Percentiles rank a stretch among this genome's conserved stretches.
phyloP scores from a whole-genome alignment of 2,113 vertebrate species.

The Symphodus melops region DNA sequence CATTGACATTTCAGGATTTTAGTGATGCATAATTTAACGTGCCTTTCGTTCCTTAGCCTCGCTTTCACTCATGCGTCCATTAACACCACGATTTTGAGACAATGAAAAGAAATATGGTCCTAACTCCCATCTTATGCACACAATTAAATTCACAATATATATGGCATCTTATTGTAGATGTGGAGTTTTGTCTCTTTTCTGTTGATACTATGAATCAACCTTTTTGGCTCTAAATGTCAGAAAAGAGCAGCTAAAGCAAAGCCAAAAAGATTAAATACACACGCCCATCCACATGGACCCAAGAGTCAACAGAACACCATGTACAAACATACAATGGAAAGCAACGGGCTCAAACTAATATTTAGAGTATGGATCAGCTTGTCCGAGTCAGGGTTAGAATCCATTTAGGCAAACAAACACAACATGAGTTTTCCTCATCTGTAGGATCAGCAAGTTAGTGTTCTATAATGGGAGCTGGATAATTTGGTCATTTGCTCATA shows the following conservation, averaged over 20 bases:
- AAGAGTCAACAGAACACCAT: constrained; percentile 26
- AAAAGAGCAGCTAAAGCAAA: constrained; percentile 12
- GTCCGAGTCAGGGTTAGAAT: background rate
- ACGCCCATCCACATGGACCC: background rate
- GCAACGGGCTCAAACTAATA: constrained; percentile 5
- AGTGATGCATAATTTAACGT: constrained; percentile 58
- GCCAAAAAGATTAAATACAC: constrained; percentile 13
- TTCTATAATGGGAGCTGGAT: too few relatives aligned
- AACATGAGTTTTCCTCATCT: background rate
- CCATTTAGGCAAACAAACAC: background rate
- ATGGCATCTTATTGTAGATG: background rate
- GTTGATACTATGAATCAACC: background rate
- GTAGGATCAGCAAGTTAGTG: background rate
- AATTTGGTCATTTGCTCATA: too few relatives aligned
- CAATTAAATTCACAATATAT: background rate
- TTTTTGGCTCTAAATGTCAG: constrained; percentile 11
- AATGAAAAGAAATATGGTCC: background rate
- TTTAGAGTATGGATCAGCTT: constrained; percentile 20
- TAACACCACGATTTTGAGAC: constrained; percentile 14
- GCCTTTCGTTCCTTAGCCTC: background rate
- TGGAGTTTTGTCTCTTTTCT: constrained; percentile 4
- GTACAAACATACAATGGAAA: constrained; percentile 17
- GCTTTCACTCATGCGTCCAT: constrained; percentile 43
- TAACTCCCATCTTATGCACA: background rate
- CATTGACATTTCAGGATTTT: constrained; percentile 50